Base-by-base conservation (phyloP, 2,888 invertebrate genomes). In the Steromphala cineraria region DNA sequence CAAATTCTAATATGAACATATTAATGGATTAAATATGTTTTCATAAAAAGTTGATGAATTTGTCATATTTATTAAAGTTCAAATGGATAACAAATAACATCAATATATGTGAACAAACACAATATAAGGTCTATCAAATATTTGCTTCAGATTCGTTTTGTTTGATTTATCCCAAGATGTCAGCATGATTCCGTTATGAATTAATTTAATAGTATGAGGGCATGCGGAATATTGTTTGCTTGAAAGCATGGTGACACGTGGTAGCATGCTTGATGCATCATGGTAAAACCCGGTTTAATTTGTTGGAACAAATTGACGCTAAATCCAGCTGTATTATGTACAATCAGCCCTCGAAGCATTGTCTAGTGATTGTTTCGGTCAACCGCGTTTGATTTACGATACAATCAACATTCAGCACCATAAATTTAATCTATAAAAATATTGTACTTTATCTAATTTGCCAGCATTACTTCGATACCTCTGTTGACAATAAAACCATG, bases 391-490 rank as follows among this genome's bases (percentile, higher is more conserved):
- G 71, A 71, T 71, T 71, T 71, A 71, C 36, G 71, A 71, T 71
- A 71, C 71, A 71, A 71, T 71, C 71, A 71, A 71, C 71, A 71
- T 17, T 19, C 28, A 10, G 31, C 71, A 36, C 36, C 71, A 71
- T 71, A 71, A 71, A 71, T 71, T 71, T 71, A 71, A 71, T 71
- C 71, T 71, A 36, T 36, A 71, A 71, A 71, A 71, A 71, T 71
- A 71, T 71, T 71, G 71, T 71, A 71, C 71, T 71, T 71, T 71
- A 71, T 71, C 71, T 71, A 71, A 71, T 71, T 71, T 71, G 36
- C 71, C 71, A 36, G 71, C 71, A 71, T 71, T 71, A 71, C 19
- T 19, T 36, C 71, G 71, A 71, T 71, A 71, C 71, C 71, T 71
- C 71, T 36, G 40, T 71, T 71, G 71, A 71, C 71, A 71, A 71